Evolutionary conservation across 1,140 invertebrate genomes (phyloP).

Genomic region (Zeugodacus cucurbitae): DNA sequence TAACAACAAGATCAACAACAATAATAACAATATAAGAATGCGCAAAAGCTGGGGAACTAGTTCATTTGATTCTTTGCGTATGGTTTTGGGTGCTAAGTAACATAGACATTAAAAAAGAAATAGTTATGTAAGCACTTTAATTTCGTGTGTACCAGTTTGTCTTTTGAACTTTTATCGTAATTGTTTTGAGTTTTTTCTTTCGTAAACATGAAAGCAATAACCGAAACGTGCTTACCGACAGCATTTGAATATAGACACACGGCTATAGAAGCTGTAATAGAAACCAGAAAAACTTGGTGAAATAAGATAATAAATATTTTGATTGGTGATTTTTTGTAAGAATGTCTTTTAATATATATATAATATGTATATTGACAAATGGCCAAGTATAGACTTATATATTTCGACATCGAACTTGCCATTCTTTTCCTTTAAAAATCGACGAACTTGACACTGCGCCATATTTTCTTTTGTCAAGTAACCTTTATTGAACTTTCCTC

Average conservation of each 20-base stretch:
- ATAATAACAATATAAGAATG: not conserved
- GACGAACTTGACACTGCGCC: too few species aligned
- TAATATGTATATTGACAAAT: too few species aligned
- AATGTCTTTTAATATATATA: not conserved
- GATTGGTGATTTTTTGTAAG: not conserved
- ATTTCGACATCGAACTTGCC: too few species aligned
- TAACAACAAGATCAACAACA: not conserved
- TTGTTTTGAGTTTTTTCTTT: not conserved
- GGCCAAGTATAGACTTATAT: too few species aligned
- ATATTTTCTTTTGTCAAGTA: too few species aligned
- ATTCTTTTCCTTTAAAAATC: too few species aligned
- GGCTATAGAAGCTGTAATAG: not conserved
- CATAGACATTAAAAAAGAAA: not conserved
- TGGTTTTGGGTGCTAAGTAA: conserved; percentile 12
- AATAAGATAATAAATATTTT: not conserved
- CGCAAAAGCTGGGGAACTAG: not conserved
- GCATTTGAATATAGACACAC: not conserved
- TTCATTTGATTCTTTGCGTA: not conserved
- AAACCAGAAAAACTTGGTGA: not conserved
- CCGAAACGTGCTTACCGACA: not conserved
- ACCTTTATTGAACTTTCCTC: too few species aligned
- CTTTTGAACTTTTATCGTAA: not conserved
- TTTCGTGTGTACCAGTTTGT: not conserved
- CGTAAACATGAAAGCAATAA: not conserved
- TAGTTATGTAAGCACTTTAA: not conserved